Conservation (phyloP, 2,797 vertebrate genomes). For the Hybognathus amarus region DNA sequence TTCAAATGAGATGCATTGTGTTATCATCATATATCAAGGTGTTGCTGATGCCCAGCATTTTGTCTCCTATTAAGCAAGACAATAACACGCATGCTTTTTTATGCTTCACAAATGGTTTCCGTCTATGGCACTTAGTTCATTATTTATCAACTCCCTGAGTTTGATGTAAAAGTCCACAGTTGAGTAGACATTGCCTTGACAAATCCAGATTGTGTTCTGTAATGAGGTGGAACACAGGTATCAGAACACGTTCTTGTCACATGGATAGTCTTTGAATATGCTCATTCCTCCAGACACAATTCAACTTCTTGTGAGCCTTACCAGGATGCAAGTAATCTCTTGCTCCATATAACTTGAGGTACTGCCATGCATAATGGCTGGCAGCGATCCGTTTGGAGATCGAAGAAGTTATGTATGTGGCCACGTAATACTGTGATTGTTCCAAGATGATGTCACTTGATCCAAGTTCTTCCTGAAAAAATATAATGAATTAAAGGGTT, state of each 20-base stretch:
- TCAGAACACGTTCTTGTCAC: constrained; percentile 45
- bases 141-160: constrained; percentile 15
- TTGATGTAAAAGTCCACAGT: background rate
- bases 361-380: background rate
- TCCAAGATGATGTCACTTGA: background rate
- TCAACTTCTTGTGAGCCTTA: background rate
- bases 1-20: background rate
- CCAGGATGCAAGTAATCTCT: background rate
- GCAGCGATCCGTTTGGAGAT: background rate
- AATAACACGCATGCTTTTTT: background rate
- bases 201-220: constrained; percentile 47
- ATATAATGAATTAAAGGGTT: background rate
- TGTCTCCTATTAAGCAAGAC: background rate
- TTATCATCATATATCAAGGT: background rate
- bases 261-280: constrained; percentile 46
- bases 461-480: background rate
- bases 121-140: background rate
- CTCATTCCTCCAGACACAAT: constrained; percentile 45
- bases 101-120: background rate
- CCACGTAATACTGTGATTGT: constrained; percentile 6
- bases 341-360: background rate
- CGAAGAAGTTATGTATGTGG: background rate
- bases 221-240: constrained; percentile 42
- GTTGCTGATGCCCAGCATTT: background rate
- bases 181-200: constrained; percentile 33